These are phyloP conservation scores for zebrafish (Danio rerio) DNA, from an alignment of 2,113 vertebrate species.

Conservation along the genomic window GRCz12tu NC_133196.1:15627001-15627500, in stretches of 20 bases:
- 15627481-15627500: too few species aligned
- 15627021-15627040: constrained; percentile 12
- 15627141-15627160: neutral
- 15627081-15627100: neutral
- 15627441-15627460: too few species aligned
- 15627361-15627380: too few species aligned
- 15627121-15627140: neutral
- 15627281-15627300: too few species aligned
- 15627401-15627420: too few species aligned
- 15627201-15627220: neutral
- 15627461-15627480: too few species aligned
- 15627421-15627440: too few species aligned
- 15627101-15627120: neutral
- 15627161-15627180: neutral
- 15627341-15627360: too few species aligned
- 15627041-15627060: neutral
- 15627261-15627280: too few species aligned
- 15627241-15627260: neutral
- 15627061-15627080: neutral
- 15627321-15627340: too few species aligned
- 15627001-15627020: constrained; percentile 8
- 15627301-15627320: too few species aligned
- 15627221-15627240: neutral
- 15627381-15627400: too few species aligned
- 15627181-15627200: neutral